These are phyloP conservation scores for Sciurus vulgaris DNA, from an alignment of 2,797 vertebrate genomes.

Conservation along the genomic window DNA sequence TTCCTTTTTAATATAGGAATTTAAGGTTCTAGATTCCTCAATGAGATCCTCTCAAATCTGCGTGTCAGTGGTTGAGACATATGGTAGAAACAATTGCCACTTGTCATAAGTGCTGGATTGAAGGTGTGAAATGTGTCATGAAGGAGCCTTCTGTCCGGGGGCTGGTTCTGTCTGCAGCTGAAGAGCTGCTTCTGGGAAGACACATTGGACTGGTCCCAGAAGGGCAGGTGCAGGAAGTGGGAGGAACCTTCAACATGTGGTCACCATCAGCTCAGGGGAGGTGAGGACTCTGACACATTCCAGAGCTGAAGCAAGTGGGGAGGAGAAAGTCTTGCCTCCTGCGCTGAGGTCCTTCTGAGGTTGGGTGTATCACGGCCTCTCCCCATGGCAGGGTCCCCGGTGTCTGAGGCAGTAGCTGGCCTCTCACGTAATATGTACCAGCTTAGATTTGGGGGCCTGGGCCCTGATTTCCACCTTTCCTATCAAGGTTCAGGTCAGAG, in stretches of 20 bases:
- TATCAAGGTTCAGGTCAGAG: not conserved
- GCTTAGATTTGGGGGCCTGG: not conserved
- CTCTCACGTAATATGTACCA: not conserved
- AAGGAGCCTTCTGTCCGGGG: too few species aligned
- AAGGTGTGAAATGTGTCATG: not conserved
- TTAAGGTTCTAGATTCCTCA: not conserved
- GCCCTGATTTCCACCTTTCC: not conserved
- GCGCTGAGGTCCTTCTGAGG: not conserved
- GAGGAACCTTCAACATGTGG: not conserved
- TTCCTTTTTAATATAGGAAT: not conserved
- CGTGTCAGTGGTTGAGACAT: not conserved
- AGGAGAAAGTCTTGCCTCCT: not conserved
- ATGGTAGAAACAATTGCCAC: not conserved
- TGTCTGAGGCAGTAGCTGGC: not conserved
- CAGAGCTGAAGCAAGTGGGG: not conserved
- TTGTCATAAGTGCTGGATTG: not conserved
- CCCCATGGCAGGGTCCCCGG: not conserved
- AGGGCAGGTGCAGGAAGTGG: too few species aligned
- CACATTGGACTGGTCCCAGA: not conserved
- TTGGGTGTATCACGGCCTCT: not conserved
- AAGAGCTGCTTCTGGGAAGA: not conserved
- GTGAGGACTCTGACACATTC: not conserved
- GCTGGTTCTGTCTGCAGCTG: not conserved
- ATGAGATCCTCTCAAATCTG: not conserved
- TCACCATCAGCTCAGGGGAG: not conserved